Conservation (phyloP, 2,888 invertebrate genomes). For the Apoda limacodes region DNA sequence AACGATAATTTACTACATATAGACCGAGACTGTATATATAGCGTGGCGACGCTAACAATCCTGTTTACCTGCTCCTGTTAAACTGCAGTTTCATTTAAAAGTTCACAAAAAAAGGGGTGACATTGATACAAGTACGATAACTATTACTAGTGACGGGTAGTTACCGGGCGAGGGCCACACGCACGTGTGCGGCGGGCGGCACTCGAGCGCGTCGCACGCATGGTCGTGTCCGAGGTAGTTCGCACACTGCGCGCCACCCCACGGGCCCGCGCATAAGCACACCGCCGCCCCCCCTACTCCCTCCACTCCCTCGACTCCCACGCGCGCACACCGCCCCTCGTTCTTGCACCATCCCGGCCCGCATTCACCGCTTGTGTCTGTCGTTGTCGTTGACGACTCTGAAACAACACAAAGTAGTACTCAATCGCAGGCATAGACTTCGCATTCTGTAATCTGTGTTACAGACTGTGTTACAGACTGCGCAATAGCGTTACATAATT, state of each 20-base stretch:
- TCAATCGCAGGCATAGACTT: constrained; percentile 2
- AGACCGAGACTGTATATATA: no score
- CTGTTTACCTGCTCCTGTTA: no score
- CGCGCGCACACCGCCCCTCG: constrained; percentile 27
- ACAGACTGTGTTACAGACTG: no score
- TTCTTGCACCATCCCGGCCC: constrained; percentile 22
- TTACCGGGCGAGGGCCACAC: no score
- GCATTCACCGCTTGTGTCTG: constrained; percentile 28
- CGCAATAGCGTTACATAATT: no score
- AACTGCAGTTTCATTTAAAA: not conserved
- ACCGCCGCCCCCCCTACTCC: constrained; percentile 54
- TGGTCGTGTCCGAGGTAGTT: constrained; percentile 73
- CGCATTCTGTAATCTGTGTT: no score
- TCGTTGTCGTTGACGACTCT: constrained; percentile 9
- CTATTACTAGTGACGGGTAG: no score
- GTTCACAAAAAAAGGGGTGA: not conserved
- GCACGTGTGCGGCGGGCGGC: constrained; percentile 59
- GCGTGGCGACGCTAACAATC: no score
- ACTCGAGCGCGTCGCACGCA: constrained; percentile 66
- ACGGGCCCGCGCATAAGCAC: constrained; percentile 84
- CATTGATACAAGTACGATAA: not conserved
- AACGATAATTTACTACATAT: no score
- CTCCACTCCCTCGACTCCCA: constrained; percentile 39
- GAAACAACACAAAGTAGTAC: not conserved
- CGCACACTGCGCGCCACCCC: constrained; percentile 80